Percentiles rank a stretch among this genome's conserved stretches.
phyloP scores from a whole-genome alignment of 2,888 invertebrate genomes.

The Dynastes tityus region DNA sequence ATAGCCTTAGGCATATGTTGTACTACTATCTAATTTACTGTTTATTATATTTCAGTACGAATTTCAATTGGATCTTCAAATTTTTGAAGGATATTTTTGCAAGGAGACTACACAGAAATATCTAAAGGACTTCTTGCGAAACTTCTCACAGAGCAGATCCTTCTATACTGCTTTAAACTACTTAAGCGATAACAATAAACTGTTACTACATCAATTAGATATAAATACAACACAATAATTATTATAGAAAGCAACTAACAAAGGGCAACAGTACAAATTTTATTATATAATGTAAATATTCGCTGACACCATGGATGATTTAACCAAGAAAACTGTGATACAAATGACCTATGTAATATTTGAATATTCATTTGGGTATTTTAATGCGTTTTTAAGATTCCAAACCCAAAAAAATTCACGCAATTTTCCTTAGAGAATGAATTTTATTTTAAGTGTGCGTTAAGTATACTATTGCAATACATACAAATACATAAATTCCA shows the following conservation, averaged over 20 bases:
- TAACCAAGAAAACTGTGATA: conserved; percentile 31
- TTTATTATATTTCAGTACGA: conserved; percentile 7
- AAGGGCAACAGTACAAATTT: conserved; percentile 37
- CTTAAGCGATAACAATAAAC: conserved; percentile 36
- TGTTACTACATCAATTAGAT: conserved; percentile 36
- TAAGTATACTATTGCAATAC: no score
- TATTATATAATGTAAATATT: conserved; percentile 4
- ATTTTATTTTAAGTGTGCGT: no score
- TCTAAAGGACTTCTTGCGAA: conserved; percentile 36
- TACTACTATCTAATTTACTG: no score
- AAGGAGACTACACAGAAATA: conserved; percentile 37
- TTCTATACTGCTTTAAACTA: conserved; percentile 42
- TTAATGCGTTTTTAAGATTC: neutral
- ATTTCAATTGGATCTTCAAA: conserved; percentile 26
- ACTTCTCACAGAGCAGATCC: conserved; percentile 36
- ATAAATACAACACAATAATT: conserved; percentile 38
- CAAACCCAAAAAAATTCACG: neutral
- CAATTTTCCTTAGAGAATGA: neutral
- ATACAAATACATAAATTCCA: no score
- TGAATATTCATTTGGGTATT: neutral
- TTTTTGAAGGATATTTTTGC: conserved; percentile 44
- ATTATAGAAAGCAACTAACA: conserved; percentile 20
- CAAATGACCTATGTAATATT: neutral
- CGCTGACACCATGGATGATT: neutral
- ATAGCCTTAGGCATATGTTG: no score